Evolutionary conservation across 2,888 invertebrate species (phyloP), one percentile per base, ranked within the genome.

Genomic region (Chymomyza caudatula): DNA sequence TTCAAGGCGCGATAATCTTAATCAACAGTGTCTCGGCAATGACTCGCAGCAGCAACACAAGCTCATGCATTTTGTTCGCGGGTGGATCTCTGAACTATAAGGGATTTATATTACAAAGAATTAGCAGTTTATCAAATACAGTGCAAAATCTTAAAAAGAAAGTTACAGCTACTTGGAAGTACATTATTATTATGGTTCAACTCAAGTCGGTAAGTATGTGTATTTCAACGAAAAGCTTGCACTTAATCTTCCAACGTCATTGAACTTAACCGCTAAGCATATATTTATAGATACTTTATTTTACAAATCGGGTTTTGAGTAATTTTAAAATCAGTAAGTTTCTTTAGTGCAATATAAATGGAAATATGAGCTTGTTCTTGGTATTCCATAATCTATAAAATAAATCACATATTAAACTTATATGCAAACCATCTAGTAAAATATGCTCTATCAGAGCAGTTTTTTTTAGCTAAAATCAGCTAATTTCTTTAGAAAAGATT

Each of bases 1-100:
- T 67, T 67, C 63, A 78, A 77, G 74, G 69, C 74, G 86, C 86
- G 89, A 88, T 88, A 88, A 87, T 84, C 73, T 78, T 77, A 89
- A 88, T 88, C 23, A 53, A 53, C 25, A 15, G 15, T n/a, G 23
- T 13, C 53, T 13, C 22, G 20, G 51, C 51, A 19, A 20, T 13
- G 51, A 11, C 51, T 51, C 8, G 20, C 51, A 51, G 15, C 44
- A 15, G 5, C 19, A 19, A 20, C 19, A 6, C 19, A 51, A 51
- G 29, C 29, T 37, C 29, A 37, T 37, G 5, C 2, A 11, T 37
- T 37, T 11, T 37, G 29, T 37, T 37, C 29, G 29, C 29, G 29
- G 29, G 29, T 37, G 29, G 29, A 37, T 37, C 29, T 37, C 29
- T 2, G 29, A 37, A 37, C 29, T 37, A 3, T 11, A 37, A 37